Evolutionary conservation across 37 sponge, comb jelly and placozoan genomes (phyloP), one percentile per base, ranked within the genome.

Genomic region (Axinella damicornis): DNA sequence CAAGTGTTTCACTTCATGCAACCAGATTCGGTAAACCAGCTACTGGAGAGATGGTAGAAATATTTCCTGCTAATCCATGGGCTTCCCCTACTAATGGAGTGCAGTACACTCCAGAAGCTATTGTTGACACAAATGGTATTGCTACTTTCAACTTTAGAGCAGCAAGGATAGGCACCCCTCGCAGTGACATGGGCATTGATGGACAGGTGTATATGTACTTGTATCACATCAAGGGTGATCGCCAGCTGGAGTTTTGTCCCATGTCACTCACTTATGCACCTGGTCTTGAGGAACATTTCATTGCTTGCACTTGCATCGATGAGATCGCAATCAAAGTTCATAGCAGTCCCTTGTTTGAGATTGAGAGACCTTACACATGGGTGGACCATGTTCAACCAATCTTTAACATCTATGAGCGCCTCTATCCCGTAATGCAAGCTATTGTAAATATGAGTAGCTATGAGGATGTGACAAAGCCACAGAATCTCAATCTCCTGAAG

Each of bases 311-410:
- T 46, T 46, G 46, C 46, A 46, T 46, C 9, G 46, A 46, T 9
- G 46, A 46, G 46, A 46, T 46, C 9, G 4, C 46, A 46, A 46
- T 46, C 46, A 46, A 46, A 46, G 46, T 46, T 46, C 9, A 46
- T 9, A 46, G 46, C 9, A 46, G 9, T 46, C 46, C 46, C 9
- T 9, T 46, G 6, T 46, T 46, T 4, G 46, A 46, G 46, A 9
- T 12, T 61, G 14, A 61, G 5, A 14, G 62, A 46, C 57, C 56
- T 21, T 76, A 64, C 71, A 77, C 78, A 13, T 86, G 87, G 87
- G 80, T 62, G 15, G 87, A 86, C 13, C 64, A 86, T n/a, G 73
- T 89, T 15, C 12, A 39, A 38, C 73, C 85, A 21, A 89, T 89
- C 5, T 83, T 89, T 39, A 13, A 55, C 5, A 79, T 77, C 53